phyloP scores from a whole-genome alignment of 2,888 invertebrate genomes.

The Steinernema carpocapsae region DNA sequence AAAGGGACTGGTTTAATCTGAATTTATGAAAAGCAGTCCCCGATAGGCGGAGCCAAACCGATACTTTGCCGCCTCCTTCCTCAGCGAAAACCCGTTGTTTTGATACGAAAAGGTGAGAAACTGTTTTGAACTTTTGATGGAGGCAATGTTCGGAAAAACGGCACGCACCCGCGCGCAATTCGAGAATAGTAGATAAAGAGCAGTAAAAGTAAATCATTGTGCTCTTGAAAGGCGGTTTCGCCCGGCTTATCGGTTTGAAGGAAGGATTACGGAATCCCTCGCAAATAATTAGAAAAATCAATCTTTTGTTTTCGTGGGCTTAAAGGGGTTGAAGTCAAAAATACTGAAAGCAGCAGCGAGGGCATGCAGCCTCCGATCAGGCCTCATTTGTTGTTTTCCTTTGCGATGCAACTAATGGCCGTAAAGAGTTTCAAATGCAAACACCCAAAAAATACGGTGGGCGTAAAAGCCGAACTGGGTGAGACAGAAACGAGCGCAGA shows the following conservation, averaged over 20 bases:
- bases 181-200: neutral
- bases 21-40: too few relatives aligned
- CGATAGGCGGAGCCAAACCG: too few relatives aligned
- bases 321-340: neutral
- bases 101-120: too few relatives aligned
- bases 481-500: neutral
- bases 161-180: neutral
- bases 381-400: neutral
- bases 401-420: neutral
- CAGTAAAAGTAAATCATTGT: slow-evolving; percentile 13
- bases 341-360: neutral
- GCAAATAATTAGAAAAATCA: slow-evolving; percentile 35
- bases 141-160: neutral
- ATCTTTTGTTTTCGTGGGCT: slow-evolving; percentile 32
- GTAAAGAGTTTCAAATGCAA: too few relatives aligned
- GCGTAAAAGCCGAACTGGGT: too few relatives aligned
- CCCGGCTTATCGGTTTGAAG: slow-evolving; percentile 16
- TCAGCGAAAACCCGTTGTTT: too few relatives aligned
- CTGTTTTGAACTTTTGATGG: too few relatives aligned
- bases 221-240: neutral
- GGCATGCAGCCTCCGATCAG: neutral
- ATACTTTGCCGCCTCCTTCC: too few relatives aligned
- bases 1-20: too few relatives aligned
- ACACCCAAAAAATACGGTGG: too few relatives aligned
- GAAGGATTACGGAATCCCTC: neutral